Conservation (phyloP, 2,888 invertebrate genomes). For the Aplocera efformata region DNA sequence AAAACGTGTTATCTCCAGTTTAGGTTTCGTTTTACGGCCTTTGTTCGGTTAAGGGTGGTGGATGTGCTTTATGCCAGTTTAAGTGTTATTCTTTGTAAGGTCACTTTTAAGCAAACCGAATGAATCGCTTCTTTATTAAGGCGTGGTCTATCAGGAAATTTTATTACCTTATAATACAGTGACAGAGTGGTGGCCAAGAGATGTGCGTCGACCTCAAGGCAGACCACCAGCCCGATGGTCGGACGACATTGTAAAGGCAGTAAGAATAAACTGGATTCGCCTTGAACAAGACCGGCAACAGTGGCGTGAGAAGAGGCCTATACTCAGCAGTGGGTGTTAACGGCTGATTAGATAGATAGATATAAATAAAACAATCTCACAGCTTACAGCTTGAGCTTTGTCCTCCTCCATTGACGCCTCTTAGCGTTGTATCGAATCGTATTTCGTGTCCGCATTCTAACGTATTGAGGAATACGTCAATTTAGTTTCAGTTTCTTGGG, state of each 20-base stretch:
- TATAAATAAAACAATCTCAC: conserved; percentile 44
- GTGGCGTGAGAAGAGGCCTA: too few species aligned
- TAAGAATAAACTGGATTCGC: too few species aligned
- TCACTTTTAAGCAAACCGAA: too few species aligned
- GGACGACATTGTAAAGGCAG: background rate
- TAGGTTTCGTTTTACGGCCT: conserved; percentile 15
- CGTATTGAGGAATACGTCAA: conserved; percentile 99
- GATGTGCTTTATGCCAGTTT: conserved; percentile 3
- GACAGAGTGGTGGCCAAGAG: background rate
- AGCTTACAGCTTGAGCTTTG: conserved; percentile 98
- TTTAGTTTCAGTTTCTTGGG: conserved; percentile 99
- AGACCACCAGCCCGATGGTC: background rate
- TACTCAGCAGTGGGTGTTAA: conserved; percentile 19
- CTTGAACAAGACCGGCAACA: conserved; percentile 14
- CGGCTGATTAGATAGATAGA: too few species aligned
- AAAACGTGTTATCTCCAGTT: conserved; percentile 23
- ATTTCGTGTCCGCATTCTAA: conserved; percentile 98
- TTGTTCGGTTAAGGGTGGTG: conserved; percentile 8
- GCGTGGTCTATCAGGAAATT: too few species aligned
- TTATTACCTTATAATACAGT: too few species aligned
- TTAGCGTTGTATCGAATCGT: conserved; percentile 99
- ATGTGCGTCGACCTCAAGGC: conserved; percentile 4
- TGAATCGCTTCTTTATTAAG: too few species aligned
- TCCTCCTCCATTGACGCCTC: conserved; percentile 99
- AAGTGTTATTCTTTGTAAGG: conserved; percentile 16